Percentiles rank a stretch among this genome's conserved stretches.
Conservation (phyloP, 2,113 vertebrate genomes). For the Coregonus clupeaformis region DNA sequence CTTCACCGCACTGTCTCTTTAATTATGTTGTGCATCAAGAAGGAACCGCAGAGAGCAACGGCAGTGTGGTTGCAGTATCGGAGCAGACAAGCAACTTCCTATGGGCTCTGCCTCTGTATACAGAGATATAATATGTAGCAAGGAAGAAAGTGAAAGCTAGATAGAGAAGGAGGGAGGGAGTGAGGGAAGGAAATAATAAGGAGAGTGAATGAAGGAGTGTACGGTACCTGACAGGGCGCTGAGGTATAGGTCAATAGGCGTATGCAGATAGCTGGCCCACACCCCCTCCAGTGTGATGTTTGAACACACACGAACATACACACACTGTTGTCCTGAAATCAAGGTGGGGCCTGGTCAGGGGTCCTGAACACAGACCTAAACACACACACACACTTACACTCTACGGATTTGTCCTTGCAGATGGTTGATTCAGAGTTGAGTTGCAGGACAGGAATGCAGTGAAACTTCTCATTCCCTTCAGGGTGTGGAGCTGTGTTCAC, state of each 20-base stretch:
- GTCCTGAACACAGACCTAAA: not conserved
- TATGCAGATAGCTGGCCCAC: slow-evolving; percentile 41
- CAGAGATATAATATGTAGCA: not conserved
- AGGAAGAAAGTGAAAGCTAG: not conserved
- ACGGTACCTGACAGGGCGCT: slow-evolving; percentile 2
- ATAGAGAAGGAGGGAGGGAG: not conserved
- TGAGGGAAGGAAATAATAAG: not conserved
- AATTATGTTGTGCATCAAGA: not conserved
- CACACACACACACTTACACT: slow-evolving; percentile 42
- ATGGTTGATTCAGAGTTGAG: not conserved
- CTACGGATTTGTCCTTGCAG: not conserved
- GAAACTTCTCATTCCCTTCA: slow-evolving; percentile 56
- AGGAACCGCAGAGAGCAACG: not conserved
- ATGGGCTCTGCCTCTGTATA: not conserved
- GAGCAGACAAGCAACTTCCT: not conserved
- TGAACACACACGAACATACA: slow-evolving; percentile 2
- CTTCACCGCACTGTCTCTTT: not conserved
- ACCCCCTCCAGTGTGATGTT: slow-evolving; percentile 41
- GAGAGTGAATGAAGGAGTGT: not conserved
- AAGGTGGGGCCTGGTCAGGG: not conserved
- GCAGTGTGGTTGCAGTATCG: not conserved
- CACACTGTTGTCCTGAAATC: slow-evolving; percentile 22
- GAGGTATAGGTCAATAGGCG: slow-evolving; percentile 33
- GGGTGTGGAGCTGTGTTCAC: slow-evolving; percentile 65
- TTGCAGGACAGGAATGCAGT: slow-evolving; percentile 68